These are phyloP conservation scores for Zaprionus africanus DNA, from an alignment of 1,140 invertebrate species.

Conservation along the genomic window DNA sequence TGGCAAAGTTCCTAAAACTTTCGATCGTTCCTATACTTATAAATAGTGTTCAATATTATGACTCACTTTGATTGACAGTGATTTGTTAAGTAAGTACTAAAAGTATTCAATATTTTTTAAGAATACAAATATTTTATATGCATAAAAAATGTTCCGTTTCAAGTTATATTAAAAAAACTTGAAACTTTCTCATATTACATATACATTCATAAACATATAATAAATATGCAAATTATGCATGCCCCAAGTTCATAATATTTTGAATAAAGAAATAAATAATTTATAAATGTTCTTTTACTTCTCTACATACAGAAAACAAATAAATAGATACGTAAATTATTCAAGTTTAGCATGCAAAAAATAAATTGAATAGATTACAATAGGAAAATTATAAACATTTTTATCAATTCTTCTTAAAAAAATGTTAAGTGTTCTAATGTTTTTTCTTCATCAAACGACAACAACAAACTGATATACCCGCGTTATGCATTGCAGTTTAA, in stretches of 20 bases:
- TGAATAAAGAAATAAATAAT: background rate
- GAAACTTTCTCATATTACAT: background rate
- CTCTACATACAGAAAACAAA: background rate
- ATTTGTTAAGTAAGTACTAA: too few species aligned
- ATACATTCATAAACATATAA: background rate
- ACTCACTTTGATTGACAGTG: too few species aligned
- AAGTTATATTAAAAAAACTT: background rate
- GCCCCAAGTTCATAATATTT: background rate
- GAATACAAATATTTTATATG: too few species aligned
- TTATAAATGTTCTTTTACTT: background rate
- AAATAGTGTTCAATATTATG: too few species aligned
- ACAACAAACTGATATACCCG: slow-evolving; percentile 26
- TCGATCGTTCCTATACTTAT: too few species aligned
- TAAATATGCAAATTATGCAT: background rate
- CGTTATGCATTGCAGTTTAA: slow-evolving; percentile 43
- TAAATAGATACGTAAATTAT: background rate
- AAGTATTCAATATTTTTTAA: too few species aligned
- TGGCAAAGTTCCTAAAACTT: background rate
- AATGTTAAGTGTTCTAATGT: background rate
- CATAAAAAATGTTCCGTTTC: background rate
- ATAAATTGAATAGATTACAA: background rate
- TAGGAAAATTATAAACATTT: background rate
- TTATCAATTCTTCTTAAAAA: background rate
- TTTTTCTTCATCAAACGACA: background rate
- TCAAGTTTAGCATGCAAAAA: background rate